phyloP scores from a whole-genome alignment of 2,113 vertebrate genomes.

The Apodemus speciosus region DNA sequence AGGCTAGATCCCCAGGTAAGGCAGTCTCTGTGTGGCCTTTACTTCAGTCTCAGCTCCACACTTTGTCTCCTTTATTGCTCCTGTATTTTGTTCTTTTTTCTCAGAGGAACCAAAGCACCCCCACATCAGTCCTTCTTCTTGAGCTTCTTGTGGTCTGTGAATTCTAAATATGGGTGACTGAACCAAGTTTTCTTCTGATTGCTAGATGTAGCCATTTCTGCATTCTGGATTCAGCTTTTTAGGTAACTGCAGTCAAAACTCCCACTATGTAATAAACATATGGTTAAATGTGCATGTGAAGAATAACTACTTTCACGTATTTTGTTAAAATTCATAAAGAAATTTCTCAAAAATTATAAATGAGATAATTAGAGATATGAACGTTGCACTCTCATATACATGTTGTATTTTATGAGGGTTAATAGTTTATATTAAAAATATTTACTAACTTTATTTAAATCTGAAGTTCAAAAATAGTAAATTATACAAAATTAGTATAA shows the following conservation, averaged over 20 bases:
- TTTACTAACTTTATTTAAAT: neutral
- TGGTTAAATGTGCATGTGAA: neutral
- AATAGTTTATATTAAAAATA: neutral
- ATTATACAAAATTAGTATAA: neutral
- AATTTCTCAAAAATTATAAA: neutral
- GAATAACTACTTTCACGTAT: conserved; percentile 3
- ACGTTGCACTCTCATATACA: neutral
- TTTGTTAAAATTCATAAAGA: neutral
- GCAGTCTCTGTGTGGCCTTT: too few relatives aligned
- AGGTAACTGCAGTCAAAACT: neutral
- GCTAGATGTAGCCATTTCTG: neutral
- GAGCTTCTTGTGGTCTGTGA: too few relatives aligned
- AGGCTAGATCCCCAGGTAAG: too few relatives aligned
- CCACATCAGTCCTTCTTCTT: too few relatives aligned
- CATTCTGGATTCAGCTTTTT: neutral
- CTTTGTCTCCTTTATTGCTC: too few relatives aligned
- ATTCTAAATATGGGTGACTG: neutral
- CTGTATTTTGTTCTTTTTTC: too few relatives aligned
- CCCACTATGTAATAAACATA: neutral
- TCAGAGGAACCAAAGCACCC: too few relatives aligned
- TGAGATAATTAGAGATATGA: neutral
- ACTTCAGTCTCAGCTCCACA: too few relatives aligned
- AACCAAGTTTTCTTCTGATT: neutral
- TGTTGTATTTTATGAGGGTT: neutral
- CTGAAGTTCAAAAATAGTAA: neutral